Evolutionary conservation across 2,113 vertebrate genomes (phyloP).

Genomic region (Ivindomyrus marchei): DNA sequence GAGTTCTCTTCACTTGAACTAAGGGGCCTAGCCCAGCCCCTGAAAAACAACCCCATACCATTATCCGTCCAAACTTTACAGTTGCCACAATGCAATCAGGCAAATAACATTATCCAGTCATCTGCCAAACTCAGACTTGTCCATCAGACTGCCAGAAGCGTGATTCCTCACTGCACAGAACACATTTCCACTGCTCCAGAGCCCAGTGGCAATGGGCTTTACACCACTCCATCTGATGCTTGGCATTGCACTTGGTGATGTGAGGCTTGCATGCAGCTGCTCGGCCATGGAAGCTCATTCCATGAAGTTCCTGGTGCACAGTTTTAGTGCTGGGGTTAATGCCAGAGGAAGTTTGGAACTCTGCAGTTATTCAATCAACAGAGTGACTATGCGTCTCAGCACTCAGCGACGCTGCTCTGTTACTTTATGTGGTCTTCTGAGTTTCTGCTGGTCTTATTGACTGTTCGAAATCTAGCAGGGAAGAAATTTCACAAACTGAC

Average conservation of each 20-base stretch:
- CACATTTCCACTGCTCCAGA: not conserved
- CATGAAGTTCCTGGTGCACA: not conserved
- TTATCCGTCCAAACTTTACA: not conserved
- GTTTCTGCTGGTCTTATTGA: not conserved
- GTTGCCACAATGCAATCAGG: not conserved
- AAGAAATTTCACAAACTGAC: not conserved
- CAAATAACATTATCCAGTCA: not conserved
- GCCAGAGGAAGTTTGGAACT: not conserved
- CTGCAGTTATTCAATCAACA: not conserved
- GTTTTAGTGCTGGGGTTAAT: not conserved
- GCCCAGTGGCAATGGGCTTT: not conserved
- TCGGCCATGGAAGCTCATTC: not conserved
- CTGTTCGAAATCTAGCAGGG: not conserved
- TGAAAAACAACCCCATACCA: not conserved
- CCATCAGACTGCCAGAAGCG: not conserved
- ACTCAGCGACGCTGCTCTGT: not conserved
- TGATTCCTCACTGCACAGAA: not conserved
- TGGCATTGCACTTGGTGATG: not conserved
- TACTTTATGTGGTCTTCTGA: not conserved
- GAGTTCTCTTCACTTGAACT: too few relatives aligned
- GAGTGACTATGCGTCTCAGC: not conserved
- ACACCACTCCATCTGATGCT: not conserved
- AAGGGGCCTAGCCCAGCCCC: not conserved
- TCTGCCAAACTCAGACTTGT: not conserved
- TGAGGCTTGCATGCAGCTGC: not conserved